A percentile compares a stretch with the other conserved stretches of the same genome.
Conservation (phyloP, 2,113 vertebrate genomes). For the Toxotes chatareus region DNA sequence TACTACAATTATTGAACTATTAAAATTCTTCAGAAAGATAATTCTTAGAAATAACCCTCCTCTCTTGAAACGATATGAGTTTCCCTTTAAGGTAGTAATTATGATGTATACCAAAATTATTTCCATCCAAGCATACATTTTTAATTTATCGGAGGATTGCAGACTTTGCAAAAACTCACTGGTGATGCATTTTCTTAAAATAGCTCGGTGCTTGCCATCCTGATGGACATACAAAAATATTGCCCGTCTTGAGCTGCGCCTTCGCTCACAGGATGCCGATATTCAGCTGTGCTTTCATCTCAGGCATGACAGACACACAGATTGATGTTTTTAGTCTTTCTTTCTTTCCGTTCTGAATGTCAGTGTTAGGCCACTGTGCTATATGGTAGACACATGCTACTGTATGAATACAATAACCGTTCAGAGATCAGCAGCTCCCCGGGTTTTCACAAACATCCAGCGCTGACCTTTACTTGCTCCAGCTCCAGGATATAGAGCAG, state of each 20-base stretch:
- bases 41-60: slow-evolving; percentile 52
- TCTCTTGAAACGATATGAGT: slow-evolving; percentile 55
- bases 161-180: slow-evolving; percentile 71
- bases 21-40: slow-evolving; percentile 38
- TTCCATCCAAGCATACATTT: slow-evolving; percentile 77
- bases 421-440: slow-evolving; percentile 68
- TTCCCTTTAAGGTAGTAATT: slow-evolving; percentile 77
- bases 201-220: slow-evolving; percentile 61
- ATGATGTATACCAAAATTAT: slow-evolving; percentile 72
- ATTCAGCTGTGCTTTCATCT: slow-evolving; percentile 52
- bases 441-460: slow-evolving; percentile 75
- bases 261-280: slow-evolving; percentile 47
- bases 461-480: slow-evolving; percentile 80
- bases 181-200: slow-evolving; percentile 76
- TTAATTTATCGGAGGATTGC: slow-evolving; percentile 78
- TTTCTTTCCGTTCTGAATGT: slow-evolving; percentile 58
- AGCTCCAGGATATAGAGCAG: slow-evolving; percentile 76
- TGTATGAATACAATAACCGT: slow-evolving; percentile 69
- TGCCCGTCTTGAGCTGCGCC: slow-evolving; percentile 46
- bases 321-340: slow-evolving; percentile 5
- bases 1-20: slow-evolving; percentile 25
- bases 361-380: slow-evolving; percentile 50
- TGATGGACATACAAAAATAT: slow-evolving; percentile 71
- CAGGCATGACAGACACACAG: slow-evolving; percentile 13
- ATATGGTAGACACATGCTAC: slow-evolving; percentile 64